Percentiles rank a stretch among this genome's conserved stretches.
Evolutionary conservation across 2,797 vertebrate genomes (phyloP).

Genomic region (Eurystomus glaucurus): DNA sequence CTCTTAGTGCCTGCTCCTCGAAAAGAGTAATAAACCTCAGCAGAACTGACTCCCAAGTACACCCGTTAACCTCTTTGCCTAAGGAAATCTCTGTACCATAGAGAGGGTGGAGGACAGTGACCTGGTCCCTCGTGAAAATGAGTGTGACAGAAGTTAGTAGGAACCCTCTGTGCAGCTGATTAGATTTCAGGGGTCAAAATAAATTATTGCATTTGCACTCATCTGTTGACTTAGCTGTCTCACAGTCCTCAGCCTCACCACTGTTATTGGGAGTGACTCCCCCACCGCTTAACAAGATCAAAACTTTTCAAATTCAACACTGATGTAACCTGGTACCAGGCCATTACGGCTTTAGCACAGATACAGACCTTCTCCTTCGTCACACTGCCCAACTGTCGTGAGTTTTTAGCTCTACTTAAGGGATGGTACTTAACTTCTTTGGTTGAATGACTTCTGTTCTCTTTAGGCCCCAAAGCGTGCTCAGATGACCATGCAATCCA

Average conservation of each 20-base stretch:
- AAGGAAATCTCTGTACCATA: slow-evolving; percentile 5
- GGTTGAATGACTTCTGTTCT: background rate
- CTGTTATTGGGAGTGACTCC: background rate
- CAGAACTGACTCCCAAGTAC: background rate
- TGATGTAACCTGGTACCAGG: background rate
- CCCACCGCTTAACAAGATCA: background rate
- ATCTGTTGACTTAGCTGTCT: background rate
- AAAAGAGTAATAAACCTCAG: background rate
- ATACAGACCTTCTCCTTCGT: background rate
- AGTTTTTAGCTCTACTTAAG: background rate
- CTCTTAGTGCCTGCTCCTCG: rapidly evolving
- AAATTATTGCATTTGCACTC: background rate
- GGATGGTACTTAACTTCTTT: background rate
- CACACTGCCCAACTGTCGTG: background rate
- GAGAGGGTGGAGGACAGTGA: background rate
- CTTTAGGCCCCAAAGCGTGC: background rate
- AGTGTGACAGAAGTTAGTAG: background rate
- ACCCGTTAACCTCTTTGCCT: slow-evolving; percentile 23
- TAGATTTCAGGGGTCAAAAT: slow-evolving; percentile 28
- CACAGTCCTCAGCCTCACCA: background rate
- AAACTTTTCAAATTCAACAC: background rate
- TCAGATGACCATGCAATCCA: background rate
- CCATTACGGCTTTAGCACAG: background rate
- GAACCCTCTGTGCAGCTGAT: background rate
- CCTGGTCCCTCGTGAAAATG: background rate